phyloP scores from a whole-genome alignment of 1,140 invertebrate species.

The Cydia strobilella region DNA sequence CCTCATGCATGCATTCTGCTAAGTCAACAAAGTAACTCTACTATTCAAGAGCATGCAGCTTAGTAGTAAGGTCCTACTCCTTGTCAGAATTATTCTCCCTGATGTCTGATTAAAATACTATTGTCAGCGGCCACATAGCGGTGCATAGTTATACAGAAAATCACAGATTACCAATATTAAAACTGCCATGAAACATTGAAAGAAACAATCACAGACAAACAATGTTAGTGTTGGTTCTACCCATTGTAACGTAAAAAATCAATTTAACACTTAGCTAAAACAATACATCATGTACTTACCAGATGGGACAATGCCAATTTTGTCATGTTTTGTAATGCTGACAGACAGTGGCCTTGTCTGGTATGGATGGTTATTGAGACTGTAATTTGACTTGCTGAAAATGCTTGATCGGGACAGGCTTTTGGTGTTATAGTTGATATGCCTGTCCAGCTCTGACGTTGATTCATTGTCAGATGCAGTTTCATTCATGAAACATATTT shows the following conservation, averaged over 20 bases:
- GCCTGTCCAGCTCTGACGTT: constrained; percentile 84
- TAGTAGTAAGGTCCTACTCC: too few relatives aligned
- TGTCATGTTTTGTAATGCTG: constrained; percentile 72
- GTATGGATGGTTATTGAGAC: constrained; percentile 69
- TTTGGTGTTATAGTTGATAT: constrained; percentile 67
- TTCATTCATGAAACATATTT: constrained; percentile 98
- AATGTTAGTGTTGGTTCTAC: neutral
- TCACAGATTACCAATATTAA: neutral
- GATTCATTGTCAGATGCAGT: constrained; percentile 91
- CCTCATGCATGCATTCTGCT: neutral
- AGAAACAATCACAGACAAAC: constrained; percentile 4
- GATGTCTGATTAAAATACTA: neutral
- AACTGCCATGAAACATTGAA: neutral
- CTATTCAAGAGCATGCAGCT: too few relatives aligned
- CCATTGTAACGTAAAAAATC: constrained; percentile 20
- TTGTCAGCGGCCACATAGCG: neutral
- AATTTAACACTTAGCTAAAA: constrained; percentile 2
- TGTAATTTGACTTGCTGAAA: constrained; percentile 67
- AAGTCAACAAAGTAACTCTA: too few relatives aligned
- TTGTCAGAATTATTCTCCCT: too few relatives aligned
- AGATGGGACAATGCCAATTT: constrained; percentile 60
- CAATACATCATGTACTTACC: constrained; percentile 57
- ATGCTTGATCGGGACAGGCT: constrained; percentile 66
- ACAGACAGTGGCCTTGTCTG: constrained; percentile 76
- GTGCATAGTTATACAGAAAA: neutral